Base-by-base conservation (phyloP, 2,113 vertebrate genomes). In the Phoenicopterus ruber region DNA sequence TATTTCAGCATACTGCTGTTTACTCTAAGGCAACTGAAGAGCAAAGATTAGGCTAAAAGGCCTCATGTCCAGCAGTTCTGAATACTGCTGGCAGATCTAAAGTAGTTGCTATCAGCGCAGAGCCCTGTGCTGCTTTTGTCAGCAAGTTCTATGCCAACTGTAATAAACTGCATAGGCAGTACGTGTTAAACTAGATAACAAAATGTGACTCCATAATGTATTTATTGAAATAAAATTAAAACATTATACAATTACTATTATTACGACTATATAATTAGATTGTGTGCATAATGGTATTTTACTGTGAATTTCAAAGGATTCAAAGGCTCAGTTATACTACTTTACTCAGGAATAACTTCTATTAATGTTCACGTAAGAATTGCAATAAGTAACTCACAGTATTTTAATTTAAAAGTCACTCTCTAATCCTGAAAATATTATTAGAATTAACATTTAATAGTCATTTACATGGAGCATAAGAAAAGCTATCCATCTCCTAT, bases 331-430 rank as follows among this genome's bases (percentile, higher is more conserved):
- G 17, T 59, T 58, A 52, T 7, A 26, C 12, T 13, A 17, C 29
- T 66, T 94, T 50, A 31, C 9, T 47, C 46, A 65, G 54, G 31
- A 91, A 46, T 29, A 80, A 61, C 28, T 67, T 86, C 10, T 69
- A 22, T n/a, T 73, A 57, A 58, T 17, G 20, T 54, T 38, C 46
- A 62, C 0, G 0, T 49, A 80, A 82, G 34, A 91, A 57, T 1
- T 40, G 28, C n/a, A 92, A 25, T 13, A 70, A 36, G 5, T 31
- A 78, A 34, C 21, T 90, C 32, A 40, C 7, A 61, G 11, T 46
- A 54, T 66, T 73, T 86, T 50, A 36, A 31, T 42, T 91, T n/a
- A 17, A 82, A 82, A 73, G 32, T 18, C 25, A 34, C n/a, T 62
- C 26, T 76, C 58, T 36, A 61, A 54, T 31, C 50, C n/a, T 36